Conservation (phyloP, 2,888 invertebrate species). For the Perithous albicinctus region DNA sequence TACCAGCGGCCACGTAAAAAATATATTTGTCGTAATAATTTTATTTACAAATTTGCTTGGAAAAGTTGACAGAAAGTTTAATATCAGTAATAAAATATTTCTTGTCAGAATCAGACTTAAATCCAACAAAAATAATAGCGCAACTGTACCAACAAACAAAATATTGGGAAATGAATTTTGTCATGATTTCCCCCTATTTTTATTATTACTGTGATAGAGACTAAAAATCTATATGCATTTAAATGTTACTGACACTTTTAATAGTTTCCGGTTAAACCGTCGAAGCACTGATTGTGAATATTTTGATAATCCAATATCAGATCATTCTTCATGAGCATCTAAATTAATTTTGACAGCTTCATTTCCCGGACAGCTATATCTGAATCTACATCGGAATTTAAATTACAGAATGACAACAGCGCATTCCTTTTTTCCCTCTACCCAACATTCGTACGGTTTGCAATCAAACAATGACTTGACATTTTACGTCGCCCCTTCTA, state of each 20-base stretch:
- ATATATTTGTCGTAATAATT: too few relatives aligned
- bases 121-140: background rate
- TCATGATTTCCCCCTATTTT: background rate
- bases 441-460: background rate
- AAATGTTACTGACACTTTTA: background rate
- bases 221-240: background rate
- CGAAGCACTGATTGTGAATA: background rate
- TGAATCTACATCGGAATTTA: background rate
- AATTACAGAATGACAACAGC: background rate
- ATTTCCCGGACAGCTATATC: background rate
- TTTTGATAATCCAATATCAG: background rate
- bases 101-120: background rate
- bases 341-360: background rate
- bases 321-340: background rate
- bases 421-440: background rate
- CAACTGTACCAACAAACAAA: background rate
- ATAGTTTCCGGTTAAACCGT: background rate
- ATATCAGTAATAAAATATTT: background rate
- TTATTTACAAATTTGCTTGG: background rate
- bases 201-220: too few relatives aligned
- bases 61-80: background rate
- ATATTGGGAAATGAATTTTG: slow-evolving; percentile 6
- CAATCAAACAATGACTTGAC: background rate
- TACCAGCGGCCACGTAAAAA: background rate
- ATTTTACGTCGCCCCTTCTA: background rate